These are phyloP conservation scores for Heliothis peltigera DNA, from an alignment of 2,888 invertebrate genomes.

Conservation along the genomic window DNA sequence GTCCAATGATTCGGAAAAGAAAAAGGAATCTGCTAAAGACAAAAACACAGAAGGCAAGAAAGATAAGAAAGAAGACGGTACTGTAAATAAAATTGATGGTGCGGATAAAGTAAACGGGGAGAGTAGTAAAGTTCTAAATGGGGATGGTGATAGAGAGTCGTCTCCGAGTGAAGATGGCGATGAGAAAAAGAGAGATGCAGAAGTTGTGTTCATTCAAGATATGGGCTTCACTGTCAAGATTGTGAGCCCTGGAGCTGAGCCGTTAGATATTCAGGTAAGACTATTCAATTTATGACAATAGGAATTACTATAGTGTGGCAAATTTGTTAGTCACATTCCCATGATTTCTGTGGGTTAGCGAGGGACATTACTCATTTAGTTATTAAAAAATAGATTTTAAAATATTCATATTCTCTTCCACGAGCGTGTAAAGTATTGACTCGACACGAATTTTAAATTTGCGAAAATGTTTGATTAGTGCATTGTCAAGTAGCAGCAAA, in stretches of 20 bases:
- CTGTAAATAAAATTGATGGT: slow-evolving; percentile 67
- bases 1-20: slow-evolving; percentile 75
- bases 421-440: too few species aligned
- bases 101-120: slow-evolving; percentile 78
- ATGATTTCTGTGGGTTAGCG: too few species aligned
- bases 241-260: slow-evolving; percentile 96
- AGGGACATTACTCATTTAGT: too few species aligned
- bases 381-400: too few species aligned
- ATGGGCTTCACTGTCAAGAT: slow-evolving; percentile 98
- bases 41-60: slow-evolving; percentile 72
- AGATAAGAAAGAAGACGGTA: slow-evolving; percentile 71
- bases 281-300: background rate
- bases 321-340: too few species aligned
- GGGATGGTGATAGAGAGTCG: slow-evolving; percentile 84
- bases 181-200: slow-evolving; percentile 92
- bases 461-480: too few species aligned
- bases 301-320: too few species aligned
- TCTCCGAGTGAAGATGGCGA: slow-evolving; percentile 88
- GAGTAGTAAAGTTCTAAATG: slow-evolving; percentile 76
- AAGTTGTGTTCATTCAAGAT: slow-evolving; percentile 97
- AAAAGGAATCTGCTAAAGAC: slow-evolving; percentile 71
- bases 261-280: slow-evolving; percentile 96
- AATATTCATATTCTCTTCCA: too few species aligned
- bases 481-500: too few species aligned
- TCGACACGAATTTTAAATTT: too few species aligned